These are phyloP conservation scores for Poeciliopsis retropinna DNA, from an alignment of 2,113 vertebrate species.

Conservation along the genomic window DNA sequence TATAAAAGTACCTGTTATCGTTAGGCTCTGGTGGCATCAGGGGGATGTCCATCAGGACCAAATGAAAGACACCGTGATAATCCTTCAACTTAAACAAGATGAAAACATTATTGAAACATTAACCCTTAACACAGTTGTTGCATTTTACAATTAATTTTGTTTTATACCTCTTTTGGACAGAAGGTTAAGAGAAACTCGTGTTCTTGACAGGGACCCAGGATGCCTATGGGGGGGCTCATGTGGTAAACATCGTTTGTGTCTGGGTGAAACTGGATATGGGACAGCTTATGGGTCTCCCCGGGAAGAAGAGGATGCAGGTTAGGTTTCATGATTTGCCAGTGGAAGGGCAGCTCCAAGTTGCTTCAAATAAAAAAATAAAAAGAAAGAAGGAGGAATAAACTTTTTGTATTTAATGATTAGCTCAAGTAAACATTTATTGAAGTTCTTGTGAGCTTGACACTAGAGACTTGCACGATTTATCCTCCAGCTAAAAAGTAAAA, in stretches of 20 bases:
- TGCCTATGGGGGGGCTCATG: conserved; percentile 80
- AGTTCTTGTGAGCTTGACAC: too few species aligned
- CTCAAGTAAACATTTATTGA: too few species aligned
- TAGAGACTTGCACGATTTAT: too few species aligned
- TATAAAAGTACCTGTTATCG: conserved; percentile 57
- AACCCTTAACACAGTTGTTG: neutral
- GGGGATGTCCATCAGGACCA: conserved; percentile 85
- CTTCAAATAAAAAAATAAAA: conserved; percentile 66
- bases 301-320: conserved; percentile 76
- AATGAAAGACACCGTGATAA: conserved; percentile 88
- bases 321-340: conserved; percentile 89
- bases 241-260: conserved; percentile 83
- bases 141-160: neutral
- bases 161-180: conserved; percentile 84
- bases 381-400: neutral
- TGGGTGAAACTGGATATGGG: conserved; percentile 63
- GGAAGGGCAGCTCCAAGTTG: conserved; percentile 88
- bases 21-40: conserved; percentile 54
- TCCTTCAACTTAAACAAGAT: conserved; percentile 78
- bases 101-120: conserved; percentile 4
- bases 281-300: conserved; percentile 55
- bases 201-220: conserved; percentile 79
- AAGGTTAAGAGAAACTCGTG: conserved; percentile 86
- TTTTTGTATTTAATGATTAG: too few species aligned
- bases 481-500: too few species aligned